These are phyloP conservation scores for Poecile atricapillus DNA, from an alignment of 2,113 vertebrate genomes.

Conservation along the genomic window DNA sequence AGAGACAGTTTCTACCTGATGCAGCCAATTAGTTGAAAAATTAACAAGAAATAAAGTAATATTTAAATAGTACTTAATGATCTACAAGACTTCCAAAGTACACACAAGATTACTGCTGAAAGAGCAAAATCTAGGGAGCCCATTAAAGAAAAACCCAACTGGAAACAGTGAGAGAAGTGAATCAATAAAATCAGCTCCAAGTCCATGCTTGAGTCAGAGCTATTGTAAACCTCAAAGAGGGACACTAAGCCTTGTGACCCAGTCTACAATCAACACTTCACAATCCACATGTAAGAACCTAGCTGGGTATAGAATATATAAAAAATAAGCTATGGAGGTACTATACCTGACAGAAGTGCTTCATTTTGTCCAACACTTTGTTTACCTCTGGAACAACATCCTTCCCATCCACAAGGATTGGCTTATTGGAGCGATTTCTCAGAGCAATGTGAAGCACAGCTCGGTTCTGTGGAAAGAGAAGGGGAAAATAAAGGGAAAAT, in stretches of 20 bases:
- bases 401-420: conserved; percentile 86
- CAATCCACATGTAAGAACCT: not conserved
- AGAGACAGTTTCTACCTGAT: not conserved
- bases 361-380: conserved; percentile 94
- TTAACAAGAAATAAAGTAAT: not conserved
- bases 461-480: conserved; percentile 76
- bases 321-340: not conserved
- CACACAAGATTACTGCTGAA: not conserved
- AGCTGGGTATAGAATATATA: not conserved
- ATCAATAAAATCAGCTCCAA: not conserved
- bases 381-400: conserved; percentile 95
- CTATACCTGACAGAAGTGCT: conserved; percentile 89
- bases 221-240: not conserved
- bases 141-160: not conserved
- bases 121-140: not conserved
- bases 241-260: not conserved
- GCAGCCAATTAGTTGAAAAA: not conserved
- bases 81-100: not conserved
- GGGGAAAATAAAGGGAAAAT: not conserved
- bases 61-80: not conserved
- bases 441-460: conserved; percentile 94
- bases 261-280: not conserved
- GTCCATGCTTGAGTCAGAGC: not conserved
- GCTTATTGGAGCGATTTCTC: conserved; percentile 89
- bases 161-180: not conserved